phyloP scores from a whole-genome alignment of 2,888 invertebrate species.

The Epinotia demarniana region DNA sequence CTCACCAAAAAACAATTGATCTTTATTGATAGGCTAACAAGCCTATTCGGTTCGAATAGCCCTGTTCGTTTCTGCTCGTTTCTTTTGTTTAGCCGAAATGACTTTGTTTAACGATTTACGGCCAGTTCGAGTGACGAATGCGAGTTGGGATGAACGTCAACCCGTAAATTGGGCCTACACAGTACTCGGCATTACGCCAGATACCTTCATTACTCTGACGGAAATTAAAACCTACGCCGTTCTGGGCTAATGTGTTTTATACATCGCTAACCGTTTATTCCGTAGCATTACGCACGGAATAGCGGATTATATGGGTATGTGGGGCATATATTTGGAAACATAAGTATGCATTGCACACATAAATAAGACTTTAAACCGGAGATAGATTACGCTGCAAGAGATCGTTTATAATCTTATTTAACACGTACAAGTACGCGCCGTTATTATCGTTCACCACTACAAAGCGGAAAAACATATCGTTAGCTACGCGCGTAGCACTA shows the following conservation, averaged over 20 bases:
- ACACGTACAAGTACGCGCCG: background rate
- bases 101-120: slow-evolving; percentile 48
- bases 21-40: slow-evolving; percentile 19
- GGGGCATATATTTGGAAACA: slow-evolving; percentile 16
- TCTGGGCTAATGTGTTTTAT: slow-evolving; percentile 35
- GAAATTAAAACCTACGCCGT: slow-evolving; percentile 41
- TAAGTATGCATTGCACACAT: background rate
- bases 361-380: background rate
- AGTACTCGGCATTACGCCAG: slow-evolving; percentile 25
- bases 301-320: slow-evolving; percentile 16
- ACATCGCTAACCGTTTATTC: slow-evolving; percentile 24
- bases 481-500: background rate
- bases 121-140: slow-evolving; percentile 58
- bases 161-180: slow-evolving; percentile 47
- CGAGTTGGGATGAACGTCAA: slow-evolving; percentile 56
- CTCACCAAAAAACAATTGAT: slow-evolving; percentile 17
- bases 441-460: background rate
- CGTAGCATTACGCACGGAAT: slow-evolving; percentile 34
- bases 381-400: background rate
- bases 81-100: slow-evolving; percentile 42
- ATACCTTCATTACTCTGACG: slow-evolving; percentile 36
- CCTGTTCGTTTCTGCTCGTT: slow-evolving; percentile 33
- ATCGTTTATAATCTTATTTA: background rate
- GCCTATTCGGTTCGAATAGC: slow-evolving; percentile 24
- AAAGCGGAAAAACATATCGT: background rate